These are phyloP conservation scores for Bothrops jararaca DNA, from an alignment of 2,113 vertebrate genomes.

Conservation along the genomic window DNA sequence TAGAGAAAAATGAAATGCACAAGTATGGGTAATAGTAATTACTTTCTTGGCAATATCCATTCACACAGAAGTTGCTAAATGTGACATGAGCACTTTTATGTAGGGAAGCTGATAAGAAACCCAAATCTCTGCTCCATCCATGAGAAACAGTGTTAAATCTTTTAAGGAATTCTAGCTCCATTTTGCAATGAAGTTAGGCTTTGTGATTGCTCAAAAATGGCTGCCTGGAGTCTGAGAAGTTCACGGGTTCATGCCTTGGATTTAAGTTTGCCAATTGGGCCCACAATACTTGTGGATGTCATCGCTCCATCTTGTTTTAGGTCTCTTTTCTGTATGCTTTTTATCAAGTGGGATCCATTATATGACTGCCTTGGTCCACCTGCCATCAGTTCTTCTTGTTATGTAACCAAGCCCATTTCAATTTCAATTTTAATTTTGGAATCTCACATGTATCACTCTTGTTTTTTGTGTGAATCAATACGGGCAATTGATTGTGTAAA, in stretches of 20 bases:
- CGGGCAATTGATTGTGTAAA: not conserved
- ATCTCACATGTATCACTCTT: not conserved
- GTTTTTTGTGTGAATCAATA: not conserved
- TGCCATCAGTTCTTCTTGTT: too few species aligned
- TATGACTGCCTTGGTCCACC: too few species aligned
- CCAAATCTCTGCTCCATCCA: not conserved
- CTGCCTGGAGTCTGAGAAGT: not conserved
- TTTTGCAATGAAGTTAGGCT: not conserved
- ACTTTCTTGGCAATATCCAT: not conserved
- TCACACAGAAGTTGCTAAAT: not conserved
- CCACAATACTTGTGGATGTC: too few species aligned
- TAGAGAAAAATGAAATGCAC: not conserved
- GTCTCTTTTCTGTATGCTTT: too few species aligned
- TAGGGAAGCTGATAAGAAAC: not conserved
- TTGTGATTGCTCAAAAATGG: not conserved
- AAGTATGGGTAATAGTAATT: not conserved
- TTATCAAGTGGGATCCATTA: too few species aligned
- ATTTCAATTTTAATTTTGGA: not conserved
- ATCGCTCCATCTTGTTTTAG: too few species aligned
- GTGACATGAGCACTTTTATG: not conserved
- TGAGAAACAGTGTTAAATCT: not conserved
- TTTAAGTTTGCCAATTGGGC: not conserved
- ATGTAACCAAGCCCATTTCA: too few species aligned
- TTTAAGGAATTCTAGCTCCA: not conserved
- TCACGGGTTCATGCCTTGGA: not conserved